Evolutionary conservation across 2,113 vertebrate species (phyloP).

Genomic region (Lynx canadensis): DNA sequence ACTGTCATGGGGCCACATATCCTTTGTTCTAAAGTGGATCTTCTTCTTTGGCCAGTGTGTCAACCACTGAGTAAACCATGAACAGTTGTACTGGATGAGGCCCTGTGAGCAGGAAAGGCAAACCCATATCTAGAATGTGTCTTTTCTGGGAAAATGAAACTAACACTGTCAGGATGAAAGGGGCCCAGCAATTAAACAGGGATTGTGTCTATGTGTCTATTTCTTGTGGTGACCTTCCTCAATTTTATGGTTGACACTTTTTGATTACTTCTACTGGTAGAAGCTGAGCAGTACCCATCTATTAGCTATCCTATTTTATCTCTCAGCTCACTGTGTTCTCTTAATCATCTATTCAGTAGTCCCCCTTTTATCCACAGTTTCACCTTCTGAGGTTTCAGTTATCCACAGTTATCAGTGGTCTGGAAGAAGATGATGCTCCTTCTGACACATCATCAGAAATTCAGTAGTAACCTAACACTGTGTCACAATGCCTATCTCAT

Average conservation of each 20-base stretch:
- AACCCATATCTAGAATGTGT: neutral
- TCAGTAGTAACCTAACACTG: too few relatives aligned
- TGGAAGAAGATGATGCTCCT: too few relatives aligned
- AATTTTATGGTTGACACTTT: neutral
- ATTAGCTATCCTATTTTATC: neutral
- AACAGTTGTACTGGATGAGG: too few relatives aligned
- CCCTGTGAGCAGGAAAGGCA: too few relatives aligned
- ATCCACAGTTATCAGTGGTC: too few relatives aligned
- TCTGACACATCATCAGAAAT: too few relatives aligned
- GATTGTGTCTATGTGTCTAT: neutral
- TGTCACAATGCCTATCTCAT: too few relatives aligned
- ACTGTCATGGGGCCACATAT: neutral
- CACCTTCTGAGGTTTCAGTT: too few relatives aligned
- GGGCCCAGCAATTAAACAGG: neutral
- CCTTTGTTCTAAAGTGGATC: neutral
- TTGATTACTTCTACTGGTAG: neutral
- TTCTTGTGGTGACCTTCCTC: neutral
- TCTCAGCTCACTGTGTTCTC: neutral
- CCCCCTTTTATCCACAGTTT: too few relatives aligned
- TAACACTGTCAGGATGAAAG: neutral
- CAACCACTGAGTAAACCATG: neutral
- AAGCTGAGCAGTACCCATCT: neutral
- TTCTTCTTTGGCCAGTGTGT: neutral
- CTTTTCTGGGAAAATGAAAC: neutral
- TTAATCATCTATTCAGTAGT: neutral